phyloP scores from a whole-genome alignment of 2,888 invertebrate genomes.

The Pristionchus maxplancki region DNA sequence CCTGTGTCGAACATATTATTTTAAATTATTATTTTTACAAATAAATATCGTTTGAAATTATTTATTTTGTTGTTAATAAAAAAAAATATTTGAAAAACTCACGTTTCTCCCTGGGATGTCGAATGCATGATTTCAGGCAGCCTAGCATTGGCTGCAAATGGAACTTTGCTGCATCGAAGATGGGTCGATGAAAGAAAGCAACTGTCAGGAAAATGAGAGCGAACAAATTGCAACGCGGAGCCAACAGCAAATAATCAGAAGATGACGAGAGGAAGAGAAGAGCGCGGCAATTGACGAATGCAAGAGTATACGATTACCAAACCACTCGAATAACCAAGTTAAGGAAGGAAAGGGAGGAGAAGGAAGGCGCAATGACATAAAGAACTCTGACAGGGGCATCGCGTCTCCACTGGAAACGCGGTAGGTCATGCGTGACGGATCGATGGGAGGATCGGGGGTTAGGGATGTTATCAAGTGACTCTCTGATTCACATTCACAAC shows the following conservation, averaged over 20 bases:
- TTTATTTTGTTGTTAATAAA: neutral
- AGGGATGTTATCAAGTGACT: neutral
- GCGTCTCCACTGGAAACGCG: neutral
- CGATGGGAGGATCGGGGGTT: neutral
- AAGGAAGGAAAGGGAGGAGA: neutral
- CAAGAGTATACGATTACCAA: slow-evolving; percentile 32
- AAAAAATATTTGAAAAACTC: neutral
- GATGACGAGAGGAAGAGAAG: neutral
- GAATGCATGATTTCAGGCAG: slow-evolving; percentile 15
- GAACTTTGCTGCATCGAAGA: neutral
- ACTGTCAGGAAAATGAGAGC: neutral
- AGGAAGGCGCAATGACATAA: neutral
- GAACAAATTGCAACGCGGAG: neutral
- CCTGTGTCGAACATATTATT: neutral
- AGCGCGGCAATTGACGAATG: neutral
- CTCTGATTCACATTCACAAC: neutral
- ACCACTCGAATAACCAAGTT: slow-evolving; percentile 24
- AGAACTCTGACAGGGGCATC: neutral
- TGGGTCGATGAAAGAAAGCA: neutral
- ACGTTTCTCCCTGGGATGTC: slow-evolving; percentile 37
- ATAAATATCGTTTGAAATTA: neutral
- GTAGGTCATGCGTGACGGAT: neutral
- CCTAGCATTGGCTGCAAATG: slow-evolving; percentile 22
- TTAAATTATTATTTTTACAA: neutral
- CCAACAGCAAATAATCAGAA: slow-evolving; percentile 38